phyloP scores from a whole-genome alignment of 2,888 invertebrate species.

The Diploptera punctata region DNA sequence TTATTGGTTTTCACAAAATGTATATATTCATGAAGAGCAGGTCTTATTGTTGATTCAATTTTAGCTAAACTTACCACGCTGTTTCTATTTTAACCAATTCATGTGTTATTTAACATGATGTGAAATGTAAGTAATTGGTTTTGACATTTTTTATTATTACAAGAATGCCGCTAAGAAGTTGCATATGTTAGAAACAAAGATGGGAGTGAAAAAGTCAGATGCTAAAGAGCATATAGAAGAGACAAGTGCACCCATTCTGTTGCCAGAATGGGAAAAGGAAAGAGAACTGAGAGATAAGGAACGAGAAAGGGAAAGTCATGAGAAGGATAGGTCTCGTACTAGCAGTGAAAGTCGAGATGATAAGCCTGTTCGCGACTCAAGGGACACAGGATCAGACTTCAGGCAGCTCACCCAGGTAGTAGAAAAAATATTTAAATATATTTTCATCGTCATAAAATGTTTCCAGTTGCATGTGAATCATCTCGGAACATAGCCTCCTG shows the following conservation, averaged over 20 bases:
- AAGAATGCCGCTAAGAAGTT: slow-evolving; percentile 66
- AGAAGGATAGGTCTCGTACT: slow-evolving; percentile 54
- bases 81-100: no score
- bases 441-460: no score
- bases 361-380: slow-evolving; percentile 35
- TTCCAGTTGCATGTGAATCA: no score
- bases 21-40: no score
- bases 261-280: slow-evolving; percentile 60
- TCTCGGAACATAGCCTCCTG: no score
- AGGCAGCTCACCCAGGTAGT: slow-evolving; percentile 45
- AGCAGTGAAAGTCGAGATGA: slow-evolving; percentile 52
- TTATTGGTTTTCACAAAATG: no score
- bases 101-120: no score
- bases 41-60: no score
- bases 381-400: slow-evolving; percentile 43
- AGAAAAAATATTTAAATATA: no score
- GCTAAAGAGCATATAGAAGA: slow-evolving; percentile 54
- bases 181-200: slow-evolving; percentile 71
- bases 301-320: slow-evolving; percentile 51
- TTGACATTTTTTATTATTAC: neutral
- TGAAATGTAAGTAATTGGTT: no score
- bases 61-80: no score
- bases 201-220: slow-evolving; percentile 58
- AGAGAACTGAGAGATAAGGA: slow-evolving; percentile 51
- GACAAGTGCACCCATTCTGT: slow-evolving; percentile 29